phyloP scores from a whole-genome alignment of 1,140 invertebrate species.

The Cotesia glomerata region DNA sequence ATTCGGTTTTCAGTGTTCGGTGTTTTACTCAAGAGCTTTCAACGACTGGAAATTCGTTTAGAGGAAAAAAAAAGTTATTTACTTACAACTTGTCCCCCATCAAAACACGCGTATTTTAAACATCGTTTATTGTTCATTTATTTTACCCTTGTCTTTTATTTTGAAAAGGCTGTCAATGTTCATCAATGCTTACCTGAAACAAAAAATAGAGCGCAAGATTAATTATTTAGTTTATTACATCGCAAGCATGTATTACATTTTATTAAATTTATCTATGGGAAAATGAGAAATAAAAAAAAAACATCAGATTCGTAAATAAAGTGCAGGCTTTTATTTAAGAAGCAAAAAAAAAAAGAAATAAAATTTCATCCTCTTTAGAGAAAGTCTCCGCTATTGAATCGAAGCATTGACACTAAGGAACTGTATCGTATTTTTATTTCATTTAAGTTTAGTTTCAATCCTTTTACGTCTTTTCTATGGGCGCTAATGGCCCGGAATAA shows the following conservation, averaged over 20 bases:
- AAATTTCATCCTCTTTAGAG: neutral
- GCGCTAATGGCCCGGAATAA: constrained; percentile 3
- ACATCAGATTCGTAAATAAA: neutral
- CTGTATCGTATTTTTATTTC: neutral
- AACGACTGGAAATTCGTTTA: too few relatives aligned
- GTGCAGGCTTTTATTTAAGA: neutral
- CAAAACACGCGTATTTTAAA: too few relatives aligned
- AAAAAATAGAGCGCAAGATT: constrained; percentile 23
- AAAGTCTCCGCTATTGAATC: constrained; percentile 1
- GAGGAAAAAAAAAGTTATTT: too few relatives aligned
- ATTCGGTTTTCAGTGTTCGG: too few relatives aligned
- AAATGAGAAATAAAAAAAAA: too few relatives aligned
- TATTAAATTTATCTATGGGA: neutral
- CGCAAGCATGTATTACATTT: constrained; percentile 2
- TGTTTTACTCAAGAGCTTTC: too few relatives aligned
- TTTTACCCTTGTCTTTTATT: too few relatives aligned
- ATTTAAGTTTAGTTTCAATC: neutral
- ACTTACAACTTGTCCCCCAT: too few relatives aligned
- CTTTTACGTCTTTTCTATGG: neutral
- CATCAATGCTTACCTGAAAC: constrained; percentile 29
- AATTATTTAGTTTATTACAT: constrained; percentile 21
- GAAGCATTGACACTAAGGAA: neutral
- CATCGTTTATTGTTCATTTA: too few relatives aligned
- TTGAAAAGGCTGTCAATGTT: too few relatives aligned
- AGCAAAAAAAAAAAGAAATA: neutral